Evolutionary conservation across 2,113 vertebrate species (phyloP), one percentile per base, ranked within the genome.

Genomic region (Cairina moschata): DNA sequence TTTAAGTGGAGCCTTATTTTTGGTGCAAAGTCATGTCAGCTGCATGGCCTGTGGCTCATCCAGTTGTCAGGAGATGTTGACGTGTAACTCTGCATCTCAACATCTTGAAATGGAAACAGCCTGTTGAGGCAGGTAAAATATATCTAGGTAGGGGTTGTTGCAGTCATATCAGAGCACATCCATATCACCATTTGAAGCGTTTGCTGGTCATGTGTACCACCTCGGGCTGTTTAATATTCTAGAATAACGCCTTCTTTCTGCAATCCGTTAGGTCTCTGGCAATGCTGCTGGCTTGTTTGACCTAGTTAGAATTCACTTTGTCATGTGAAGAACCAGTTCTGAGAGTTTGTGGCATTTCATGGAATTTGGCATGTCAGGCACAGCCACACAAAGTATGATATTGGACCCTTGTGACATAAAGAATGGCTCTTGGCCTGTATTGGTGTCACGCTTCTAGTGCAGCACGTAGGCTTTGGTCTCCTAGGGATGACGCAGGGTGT

Each of bases 161-260:
- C 58, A 20, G 46, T 29, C 0, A 8, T 20, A 34, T n/a, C 17
- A 0, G 29, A 31, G 40, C n/a, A 15, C 15, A 4, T 31, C 29
- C 60, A 23, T 44, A 1, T 65, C 26, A 0, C 34, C 56, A 5
- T 5, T 82, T 78, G 48, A 48, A 76, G 6, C 28, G 29, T 5
- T 8, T 23, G 8, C 34, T 85, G 32, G 4, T 63, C 17, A 3
- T 0, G 6, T 42, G 15, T 28, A 38, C 11, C 5, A 25, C 21
- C 25, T 59, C 3, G 31, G 17, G 6, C 40, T 63, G 31, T 38
- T 40, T 88, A 8, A 14, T 26, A 7, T 17, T 2, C 26, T 48
- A 3, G 65, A 85, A 59, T 36, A 59, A n/a, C 8, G 6, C 11
- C 22, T 13, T 50, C 32, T 82, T 83, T 38, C 31, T 84, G 2